A percentile compares a stretch with the other conserved stretches of the same genome.
Evolutionary conservation across 2,797 vertebrate species (phyloP).

Genomic region (Myotis findleyi): DNA sequence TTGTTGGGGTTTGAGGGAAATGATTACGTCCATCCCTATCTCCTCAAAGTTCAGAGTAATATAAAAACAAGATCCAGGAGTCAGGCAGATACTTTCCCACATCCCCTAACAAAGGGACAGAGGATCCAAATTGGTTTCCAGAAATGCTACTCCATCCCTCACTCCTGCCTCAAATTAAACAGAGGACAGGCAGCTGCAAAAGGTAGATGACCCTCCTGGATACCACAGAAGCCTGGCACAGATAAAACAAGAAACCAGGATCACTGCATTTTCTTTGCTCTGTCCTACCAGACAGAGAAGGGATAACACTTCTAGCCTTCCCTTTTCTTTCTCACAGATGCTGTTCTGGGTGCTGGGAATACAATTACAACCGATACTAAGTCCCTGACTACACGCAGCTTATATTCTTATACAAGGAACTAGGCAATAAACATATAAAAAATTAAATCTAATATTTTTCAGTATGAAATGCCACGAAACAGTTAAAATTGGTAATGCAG

Average conservation of each 20-base stretch:
- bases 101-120: background rate
- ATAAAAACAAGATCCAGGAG: background rate
- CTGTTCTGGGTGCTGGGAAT: background rate
- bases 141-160: background rate
- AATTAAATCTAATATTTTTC: background rate
- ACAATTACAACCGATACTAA: background rate
- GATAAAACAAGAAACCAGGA: background rate
- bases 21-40: background rate
- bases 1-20: background rate
- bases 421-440: background rate
- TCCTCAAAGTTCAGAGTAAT: conserved; percentile 8
- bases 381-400: background rate
- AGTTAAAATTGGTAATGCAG: background rate
- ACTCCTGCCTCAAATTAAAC: background rate
- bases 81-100: background rate
- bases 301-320: background rate
- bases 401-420: background rate
- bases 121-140: background rate
- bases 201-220: background rate
- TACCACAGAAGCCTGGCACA: background rate
- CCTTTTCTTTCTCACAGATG: background rate
- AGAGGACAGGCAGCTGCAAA: background rate
- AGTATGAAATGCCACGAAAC: background rate
- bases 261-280: background rate
- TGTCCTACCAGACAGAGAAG: background rate